Conservation (phyloP, 2,888 invertebrate species). For the Folsomia candida region DNA sequence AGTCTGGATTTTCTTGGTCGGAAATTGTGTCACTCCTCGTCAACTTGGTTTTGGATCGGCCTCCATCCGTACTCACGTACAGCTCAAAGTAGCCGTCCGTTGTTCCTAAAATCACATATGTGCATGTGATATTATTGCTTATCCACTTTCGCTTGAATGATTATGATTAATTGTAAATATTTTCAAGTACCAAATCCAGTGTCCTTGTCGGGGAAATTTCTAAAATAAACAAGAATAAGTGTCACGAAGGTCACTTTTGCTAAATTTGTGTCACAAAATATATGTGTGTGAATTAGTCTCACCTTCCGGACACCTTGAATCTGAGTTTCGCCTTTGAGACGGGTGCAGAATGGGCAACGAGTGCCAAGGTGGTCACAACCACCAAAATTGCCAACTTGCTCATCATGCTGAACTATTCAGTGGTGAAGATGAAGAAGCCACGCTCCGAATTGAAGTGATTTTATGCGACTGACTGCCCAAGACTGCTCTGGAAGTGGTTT, state of each 20-base stretch:
- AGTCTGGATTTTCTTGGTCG: conserved; percentile 39
- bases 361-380: not conserved
- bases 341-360: conserved; percentile 14
- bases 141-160: not conserved
- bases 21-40: conserved; percentile 23
- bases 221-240: not conserved
- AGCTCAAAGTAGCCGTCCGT: conserved; percentile 33
- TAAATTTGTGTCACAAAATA: not conserved
- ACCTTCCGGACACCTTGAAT: conserved; percentile 35
- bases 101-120: conserved; percentile 19
- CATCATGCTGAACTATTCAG: no score
- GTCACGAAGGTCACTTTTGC: not conserved
- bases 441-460: no score
- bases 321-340: conserved; percentile 27
- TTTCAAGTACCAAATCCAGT: conserved; percentile 16
- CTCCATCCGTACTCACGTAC: conserved; percentile 28
- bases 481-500: not conserved
- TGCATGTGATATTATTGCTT: conserved; percentile 1
- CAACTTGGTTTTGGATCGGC: conserved; percentile 20
- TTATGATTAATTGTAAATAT: not conserved
- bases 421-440: no score
- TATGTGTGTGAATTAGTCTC: not conserved
- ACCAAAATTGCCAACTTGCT: not conserved
- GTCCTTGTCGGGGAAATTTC: conserved; percentile 28
- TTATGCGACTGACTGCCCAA: not conserved